Base-by-base conservation (phyloP, 2,113 vertebrate species). In the Cheilinus undulatus region DNA sequence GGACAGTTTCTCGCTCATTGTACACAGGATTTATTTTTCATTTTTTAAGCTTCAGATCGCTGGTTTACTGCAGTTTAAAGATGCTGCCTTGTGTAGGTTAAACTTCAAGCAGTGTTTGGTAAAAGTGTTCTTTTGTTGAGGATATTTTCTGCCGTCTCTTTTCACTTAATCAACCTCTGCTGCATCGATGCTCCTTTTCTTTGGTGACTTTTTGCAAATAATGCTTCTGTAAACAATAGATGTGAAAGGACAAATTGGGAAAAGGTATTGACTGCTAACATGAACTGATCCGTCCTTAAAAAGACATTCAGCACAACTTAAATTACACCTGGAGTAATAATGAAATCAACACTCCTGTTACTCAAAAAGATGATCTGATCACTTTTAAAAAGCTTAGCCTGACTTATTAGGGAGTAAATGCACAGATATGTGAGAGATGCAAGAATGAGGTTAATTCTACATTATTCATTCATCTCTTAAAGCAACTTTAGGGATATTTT, bases 261-360 rank as follows among this genome's bases (percentile, higher is more conserved):
- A 60, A 30, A 46, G 19, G 8, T 51, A 3, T 42, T 12, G 26
- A 7, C 8, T 12, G 27, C n/a, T 61, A 12, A 71, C 30, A n/a
- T 57, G 40, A 45, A 61, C 17, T 15, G 49, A 78, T 80, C 85
- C 73, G 69, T 86, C 83, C 83, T 24, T 5, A 4, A 50, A 17
- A 52, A 61, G 50, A 45, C 24, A 8, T 12, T 32, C 11, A 4
- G 26, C 23, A 22, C 10, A 27, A 15, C 32, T 36, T 46, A 2
- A 56, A 61, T 20, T 36, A 50, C 24, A 26, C 49, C 15, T 50
- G n/a, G 5, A 9, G 12, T 9, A 7, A 30, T 30, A 3, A n/a
- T n/a, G n/a, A n/a, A n/a, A n/a, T n/a, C n/a, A n/a, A n/a, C n/a
- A n/a, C n/a, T n/a, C n/a, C n/a, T n/a, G n/a, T n/a, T n/a, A n/a